phyloP scores from a whole-genome alignment of 2,113 vertebrate genomes.

The Ceratotherium simum region DNA sequence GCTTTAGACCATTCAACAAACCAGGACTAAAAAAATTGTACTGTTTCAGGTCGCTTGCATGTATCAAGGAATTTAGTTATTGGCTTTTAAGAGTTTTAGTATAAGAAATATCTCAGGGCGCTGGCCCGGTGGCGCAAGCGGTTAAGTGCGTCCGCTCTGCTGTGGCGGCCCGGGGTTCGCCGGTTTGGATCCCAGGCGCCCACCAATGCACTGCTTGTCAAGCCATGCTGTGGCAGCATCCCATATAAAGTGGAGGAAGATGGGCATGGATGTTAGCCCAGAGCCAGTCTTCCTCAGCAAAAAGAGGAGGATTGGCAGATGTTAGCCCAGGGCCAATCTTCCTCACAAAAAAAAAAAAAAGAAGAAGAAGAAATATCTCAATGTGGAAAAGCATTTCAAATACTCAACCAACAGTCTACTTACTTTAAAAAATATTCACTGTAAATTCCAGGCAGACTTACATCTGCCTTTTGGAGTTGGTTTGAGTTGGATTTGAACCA shows the following conservation, averaged over 20 bases:
- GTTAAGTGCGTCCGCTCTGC: too few relatives aligned
- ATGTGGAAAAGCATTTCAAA: neutral
- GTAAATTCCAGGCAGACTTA: neutral
- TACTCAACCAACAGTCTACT: neutral
- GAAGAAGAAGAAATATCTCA: conserved; percentile 31
- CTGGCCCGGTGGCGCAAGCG: too few relatives aligned
- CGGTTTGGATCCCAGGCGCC: too few relatives aligned
- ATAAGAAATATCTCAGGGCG: conserved; percentile 19
- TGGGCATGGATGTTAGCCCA: too few relatives aligned
- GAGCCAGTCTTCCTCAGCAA: too few relatives aligned
- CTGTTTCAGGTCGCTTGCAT: neutral
- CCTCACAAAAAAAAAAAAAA: too few relatives aligned
- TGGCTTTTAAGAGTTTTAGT: neutral
- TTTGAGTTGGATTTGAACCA: conserved; percentile 4
- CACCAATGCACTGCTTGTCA: too few relatives aligned
- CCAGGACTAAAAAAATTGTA: neutral
- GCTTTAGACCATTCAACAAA: neutral
- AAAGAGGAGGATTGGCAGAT: too few relatives aligned
- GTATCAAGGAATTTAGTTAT: neutral
- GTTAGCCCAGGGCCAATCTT: too few relatives aligned
- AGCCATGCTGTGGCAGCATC: too few relatives aligned
- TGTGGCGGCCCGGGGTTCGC: too few relatives aligned
- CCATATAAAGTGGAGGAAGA: too few relatives aligned
- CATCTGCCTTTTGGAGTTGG: neutral
- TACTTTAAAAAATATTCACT: conserved; percentile 22